Evolutionary conservation across 2,888 invertebrate species (phyloP), one percentile per base, ranked within the genome.

Genomic region (Brachyopa scutellaris): DNA sequence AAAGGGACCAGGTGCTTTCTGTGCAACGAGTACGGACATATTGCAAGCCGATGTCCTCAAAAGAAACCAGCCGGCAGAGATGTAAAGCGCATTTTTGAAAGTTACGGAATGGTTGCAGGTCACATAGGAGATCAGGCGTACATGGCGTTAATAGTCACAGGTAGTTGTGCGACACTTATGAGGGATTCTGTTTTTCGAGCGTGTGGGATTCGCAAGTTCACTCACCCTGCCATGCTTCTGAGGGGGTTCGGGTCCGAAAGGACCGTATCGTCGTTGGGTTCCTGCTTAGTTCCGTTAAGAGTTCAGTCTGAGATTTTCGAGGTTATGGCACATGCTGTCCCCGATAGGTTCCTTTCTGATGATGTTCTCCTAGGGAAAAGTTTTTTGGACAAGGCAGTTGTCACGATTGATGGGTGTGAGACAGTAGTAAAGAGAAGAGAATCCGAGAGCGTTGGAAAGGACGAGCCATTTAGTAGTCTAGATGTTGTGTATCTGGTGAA

Each of bases 1-100:
- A 55, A 55, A n/a, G 55, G 55, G 2, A n/a, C 33, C 5, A 31
- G 33, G 15, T 55, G 55, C n/a, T 55, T 55, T n/a, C 31, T 17
- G 17, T 55, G 55, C 8, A 55, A 33, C 11, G 5, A 33, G 7
- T 55, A 31, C 33, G 55, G 55, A 0, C 36, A 55, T 7, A 36
- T 31, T 29, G 29, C 8, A 29, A 29, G 9, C 8, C 29, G 8
- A 7, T 29, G 29, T 29, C 29, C 8, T 9, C 9, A 29, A 29
- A 29, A 7, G 29, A 29, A 9, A 7, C 29, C 7, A 29, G 2
- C 29, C 9, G 9, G 0, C 9, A 9, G 8, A 29, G 9, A 9
- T 9, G 29, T 29, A 2, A 29, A 2, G 29, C 9, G 29, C 9
- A 29, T 29, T 29, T 29, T 2, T 2, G 9, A 29, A 1, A 9